These are phyloP conservation scores for Heliornis fulica DNA, from an alignment of 2,113 vertebrate genomes.

Conservation along the genomic window DNA sequence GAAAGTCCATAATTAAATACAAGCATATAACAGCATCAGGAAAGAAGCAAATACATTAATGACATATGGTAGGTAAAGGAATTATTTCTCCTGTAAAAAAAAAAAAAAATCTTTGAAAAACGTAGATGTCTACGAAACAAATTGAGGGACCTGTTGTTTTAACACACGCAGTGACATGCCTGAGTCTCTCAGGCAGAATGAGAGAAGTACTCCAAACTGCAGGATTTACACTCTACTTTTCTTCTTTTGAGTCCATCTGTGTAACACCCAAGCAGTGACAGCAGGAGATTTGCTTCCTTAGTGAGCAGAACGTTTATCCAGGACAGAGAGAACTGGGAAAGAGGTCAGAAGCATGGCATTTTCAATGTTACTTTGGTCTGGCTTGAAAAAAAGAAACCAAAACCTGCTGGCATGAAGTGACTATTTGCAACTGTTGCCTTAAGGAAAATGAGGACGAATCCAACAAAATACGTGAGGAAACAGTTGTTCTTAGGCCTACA, in stretches of 20 bases:
- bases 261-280: not conserved
- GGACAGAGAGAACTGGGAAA: not conserved
- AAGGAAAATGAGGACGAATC: not conserved
- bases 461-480: not conserved
- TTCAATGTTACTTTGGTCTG: not conserved
- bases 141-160: not conserved
- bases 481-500: not conserved
- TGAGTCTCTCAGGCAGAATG: not conserved
- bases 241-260: not conserved
- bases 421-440: not conserved
- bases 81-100: not conserved
- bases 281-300: not conserved
- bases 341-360: not conserved
- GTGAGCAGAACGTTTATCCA: not conserved
- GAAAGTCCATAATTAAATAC: conserved; percentile 7
- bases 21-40: conserved; percentile 12
- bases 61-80: conserved; percentile 14
- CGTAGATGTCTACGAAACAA: not conserved
- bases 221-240: not conserved
- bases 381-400: not conserved
- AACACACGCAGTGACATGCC: not conserved
- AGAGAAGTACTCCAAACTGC: not conserved
- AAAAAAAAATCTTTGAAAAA: not conserved
- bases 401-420: not conserved
- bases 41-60: conserved; percentile 31